phyloP scores from a whole-genome alignment of 2,797 vertebrate genomes.

The Nannoperca obscura region DNA sequence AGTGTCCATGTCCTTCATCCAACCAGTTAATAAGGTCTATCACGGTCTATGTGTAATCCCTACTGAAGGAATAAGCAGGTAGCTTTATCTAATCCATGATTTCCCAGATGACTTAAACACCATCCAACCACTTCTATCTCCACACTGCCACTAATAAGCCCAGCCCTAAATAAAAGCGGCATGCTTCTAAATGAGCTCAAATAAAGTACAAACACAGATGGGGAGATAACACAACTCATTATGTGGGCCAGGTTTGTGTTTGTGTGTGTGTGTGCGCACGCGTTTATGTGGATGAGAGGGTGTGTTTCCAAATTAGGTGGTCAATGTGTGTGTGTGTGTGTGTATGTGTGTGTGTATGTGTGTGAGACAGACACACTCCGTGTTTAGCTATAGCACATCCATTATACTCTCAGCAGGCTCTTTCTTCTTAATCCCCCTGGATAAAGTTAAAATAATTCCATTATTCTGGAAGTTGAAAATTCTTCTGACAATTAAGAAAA shows the following conservation, averaged over 20 bases:
- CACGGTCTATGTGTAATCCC: slow-evolving; percentile 32
- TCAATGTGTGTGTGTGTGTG: slow-evolving; percentile 18
- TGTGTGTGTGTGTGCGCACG: not conserved
- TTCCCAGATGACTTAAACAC: slow-evolving; percentile 57
- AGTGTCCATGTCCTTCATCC: slow-evolving; percentile 16
- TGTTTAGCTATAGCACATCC: slow-evolving; percentile 12
- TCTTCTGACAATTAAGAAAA: slow-evolving; percentile 14
- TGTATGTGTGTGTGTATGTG: not conserved
- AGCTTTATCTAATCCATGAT: slow-evolving; percentile 60
- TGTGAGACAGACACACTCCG: slow-evolving; percentile 10
- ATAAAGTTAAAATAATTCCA: slow-evolving; percentile 31
- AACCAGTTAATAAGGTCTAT: slow-evolving; percentile 23
- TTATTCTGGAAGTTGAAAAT: slow-evolving; percentile 10
- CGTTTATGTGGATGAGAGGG: not conserved
- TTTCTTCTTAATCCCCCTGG: slow-evolving; percentile 17
- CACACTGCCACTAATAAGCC: slow-evolving; percentile 46
- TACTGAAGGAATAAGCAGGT: slow-evolving; percentile 38
- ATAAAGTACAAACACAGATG: slow-evolving; percentile 61
- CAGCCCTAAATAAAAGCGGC: slow-evolving; percentile 37
- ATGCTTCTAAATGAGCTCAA: slow-evolving; percentile 50
- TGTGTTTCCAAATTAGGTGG: slow-evolving; percentile 30
- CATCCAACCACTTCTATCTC: slow-evolving; percentile 43
- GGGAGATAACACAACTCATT: slow-evolving; percentile 53
- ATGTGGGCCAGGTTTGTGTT: slow-evolving; percentile 38
- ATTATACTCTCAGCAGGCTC: slow-evolving; percentile 18